A percentile compares a stretch with the other conserved stretches of the same genome.
Evolutionary conservation across 2,797 vertebrate species (phyloP).

Genomic region (Ctenosaura bakeri): DNA sequence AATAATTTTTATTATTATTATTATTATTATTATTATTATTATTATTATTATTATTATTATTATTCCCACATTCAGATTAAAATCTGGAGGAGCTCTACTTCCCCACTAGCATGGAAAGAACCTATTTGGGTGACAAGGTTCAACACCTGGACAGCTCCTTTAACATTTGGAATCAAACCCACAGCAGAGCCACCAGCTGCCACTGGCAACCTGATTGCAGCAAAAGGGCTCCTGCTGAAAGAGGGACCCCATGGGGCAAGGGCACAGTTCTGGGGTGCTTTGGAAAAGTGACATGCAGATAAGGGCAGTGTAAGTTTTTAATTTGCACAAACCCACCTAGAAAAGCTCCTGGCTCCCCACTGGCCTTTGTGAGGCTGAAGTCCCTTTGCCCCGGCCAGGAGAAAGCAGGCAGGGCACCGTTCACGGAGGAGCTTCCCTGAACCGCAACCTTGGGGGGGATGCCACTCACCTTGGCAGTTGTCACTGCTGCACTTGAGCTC

Average conservation of each 20-base stretch:
- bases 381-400: background rate
- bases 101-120: no score
- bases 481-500: slow-evolving; percentile 82
- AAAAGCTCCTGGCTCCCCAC: background rate
- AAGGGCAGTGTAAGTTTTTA: background rate
- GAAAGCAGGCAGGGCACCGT: background rate
- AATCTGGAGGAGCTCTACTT: no score
- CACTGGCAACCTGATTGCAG: no score
- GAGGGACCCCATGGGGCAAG: background rate
- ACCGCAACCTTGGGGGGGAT: fast-evolving
- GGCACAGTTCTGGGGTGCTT: background rate
- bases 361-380: no score
- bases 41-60: no score
- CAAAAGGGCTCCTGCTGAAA: background rate
- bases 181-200: no score
- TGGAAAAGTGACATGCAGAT: background rate
- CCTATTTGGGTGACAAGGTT: no score
- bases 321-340: background rate
- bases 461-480: slow-evolving; percentile 79
- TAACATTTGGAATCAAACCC: no score
- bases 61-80: no score
- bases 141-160: no score
- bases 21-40: no score
- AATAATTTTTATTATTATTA: no score
- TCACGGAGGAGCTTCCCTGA: fast-evolving